Base-by-base conservation (phyloP, 1,140 invertebrate genomes). In the Drosophila truncata region DNA sequence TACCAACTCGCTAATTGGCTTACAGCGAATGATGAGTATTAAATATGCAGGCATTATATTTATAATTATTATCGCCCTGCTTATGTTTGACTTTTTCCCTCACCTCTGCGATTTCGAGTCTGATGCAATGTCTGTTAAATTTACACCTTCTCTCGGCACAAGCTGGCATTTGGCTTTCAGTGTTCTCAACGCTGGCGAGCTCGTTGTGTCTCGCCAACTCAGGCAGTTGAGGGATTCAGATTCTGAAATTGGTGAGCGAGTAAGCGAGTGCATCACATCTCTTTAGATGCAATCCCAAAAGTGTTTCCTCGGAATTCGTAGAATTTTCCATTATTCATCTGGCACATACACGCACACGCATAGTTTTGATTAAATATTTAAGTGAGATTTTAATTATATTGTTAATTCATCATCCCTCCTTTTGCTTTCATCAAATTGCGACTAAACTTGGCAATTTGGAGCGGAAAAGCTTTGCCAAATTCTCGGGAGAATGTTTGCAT, bases 21-120 rank as follows among this genome's bases (percentile, higher is more conserved):
- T 88, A 88, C 80, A 88, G 78, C 76, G 79, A 83, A 74, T 75
- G 80, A 73, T 60, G 80, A 87, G 87, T 80, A 87, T 74, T 58
- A 42, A 74, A 33, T 71, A 71, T 74, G 76, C 75, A 63, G 54
- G 63, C 44, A 87, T 80, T 87, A 78, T 84, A 41, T 65, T 71
- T 54, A 71, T 65, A 66, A 55, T 64, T 62, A 70, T 52, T 57
- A 75, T 75, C 47, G 49, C 49, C 20, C 31, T 55, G 58, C 47
- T 76, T 65, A 59, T 47, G 69, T 59, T 71, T 29, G 69, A 31
- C 41, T 71, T 71, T 49, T 41, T 20, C n/a, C 41, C n/a, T 37
- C 7, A 4, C 46, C 52, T 47, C 25, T 16, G 8, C 37, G 16
- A 42, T 14, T 23, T 42, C 35, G 11, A 29, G 61, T 29, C 73